Conservation (phyloP, 2,797 vertebrate species). For the Pseudochaenichthys georgianus region DNA sequence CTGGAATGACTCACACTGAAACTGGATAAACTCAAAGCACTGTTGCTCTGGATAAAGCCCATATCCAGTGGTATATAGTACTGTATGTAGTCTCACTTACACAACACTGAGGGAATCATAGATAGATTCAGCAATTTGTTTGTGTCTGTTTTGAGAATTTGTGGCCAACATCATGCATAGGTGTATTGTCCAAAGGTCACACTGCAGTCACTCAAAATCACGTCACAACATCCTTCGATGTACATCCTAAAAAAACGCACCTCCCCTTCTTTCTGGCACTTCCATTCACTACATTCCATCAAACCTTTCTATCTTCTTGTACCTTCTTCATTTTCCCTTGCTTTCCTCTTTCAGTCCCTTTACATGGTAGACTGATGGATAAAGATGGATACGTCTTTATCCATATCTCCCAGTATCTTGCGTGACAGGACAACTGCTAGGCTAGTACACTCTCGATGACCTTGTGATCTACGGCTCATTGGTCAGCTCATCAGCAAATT, state of each 20-base stretch:
- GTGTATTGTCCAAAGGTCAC: constrained; percentile 38
- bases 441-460: neutral
- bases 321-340: constrained; percentile 3
- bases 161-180: constrained; percentile 43
- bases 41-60: constrained; percentile 42
- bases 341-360: constrained; percentile 11
- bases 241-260: constrained; percentile 42
- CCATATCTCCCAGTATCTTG: constrained; percentile 21
- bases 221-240: constrained; percentile 47
- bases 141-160: constrained; percentile 14
- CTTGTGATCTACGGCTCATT: constrained; percentile 65
- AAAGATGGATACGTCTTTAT: constrained; percentile 35
- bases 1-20: constrained; percentile 20
- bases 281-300: constrained; percentile 12
- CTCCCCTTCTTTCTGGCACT: constrained; percentile 3
- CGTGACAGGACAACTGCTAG: constrained; percentile 12
- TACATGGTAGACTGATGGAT: constrained; percentile 36
- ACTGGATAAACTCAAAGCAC: constrained; percentile 15
- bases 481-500: constrained; percentile 87
- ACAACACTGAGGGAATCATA: constrained; percentile 15
- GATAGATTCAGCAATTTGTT: constrained; percentile 24
- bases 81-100: constrained; percentile 11
- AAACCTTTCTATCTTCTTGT: constrained; percentile 1
- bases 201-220: constrained; percentile 64
- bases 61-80: neutral